A percentile compares a stretch with the other conserved stretches of the same genome.
These are phyloP conservation scores for Aurelia sp. DNA, from an alignment of 30 jellyfish, hydroid and myxozoan species.

Conservation along the genomic window DNA sequence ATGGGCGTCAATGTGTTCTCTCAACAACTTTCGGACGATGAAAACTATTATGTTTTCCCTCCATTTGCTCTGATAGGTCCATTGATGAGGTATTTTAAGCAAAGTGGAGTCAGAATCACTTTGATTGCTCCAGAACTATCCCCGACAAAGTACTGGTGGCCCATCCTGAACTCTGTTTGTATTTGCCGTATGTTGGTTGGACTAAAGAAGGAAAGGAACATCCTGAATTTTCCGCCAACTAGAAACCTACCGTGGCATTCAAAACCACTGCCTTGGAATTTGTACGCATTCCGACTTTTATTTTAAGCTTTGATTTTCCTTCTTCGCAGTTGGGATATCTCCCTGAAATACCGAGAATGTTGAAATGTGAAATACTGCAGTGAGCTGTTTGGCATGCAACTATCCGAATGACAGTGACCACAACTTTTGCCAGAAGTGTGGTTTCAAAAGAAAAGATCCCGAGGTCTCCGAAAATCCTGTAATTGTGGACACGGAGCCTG, in stretches of 20 bases:
- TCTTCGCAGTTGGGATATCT: too few relatives aligned
- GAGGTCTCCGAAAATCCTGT: neutral
- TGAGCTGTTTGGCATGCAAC: neutral
- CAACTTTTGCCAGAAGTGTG: conserved; percentile 3
- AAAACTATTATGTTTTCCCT: conserved; percentile 6
- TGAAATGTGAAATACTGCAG: conserved; percentile 21
- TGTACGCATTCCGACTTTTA: too few relatives aligned
- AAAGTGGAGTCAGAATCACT: too few relatives aligned
- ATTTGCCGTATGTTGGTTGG: too few relatives aligned
- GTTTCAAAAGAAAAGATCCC: neutral
- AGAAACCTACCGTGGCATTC: too few relatives aligned
- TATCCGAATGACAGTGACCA: neutral
- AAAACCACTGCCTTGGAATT: too few relatives aligned
- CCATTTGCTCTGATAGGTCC: conserved; percentile 19
- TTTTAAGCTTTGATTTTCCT: too few relatives aligned
- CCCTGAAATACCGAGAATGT: neutral
- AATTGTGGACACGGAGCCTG: neutral
- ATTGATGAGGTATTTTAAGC: neutral
- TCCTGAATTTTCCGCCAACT: neutral
- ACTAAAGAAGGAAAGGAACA: neutral
- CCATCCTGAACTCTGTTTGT: too few relatives aligned
- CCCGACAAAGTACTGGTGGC: too few relatives aligned
- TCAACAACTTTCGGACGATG: neutral
- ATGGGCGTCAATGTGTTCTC: neutral
- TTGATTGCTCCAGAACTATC: too few relatives aligned